These are phyloP conservation scores for Marisa cornuarietis DNA, from an alignment of 1,140 invertebrate genomes.

Conservation along the genomic window DNA sequence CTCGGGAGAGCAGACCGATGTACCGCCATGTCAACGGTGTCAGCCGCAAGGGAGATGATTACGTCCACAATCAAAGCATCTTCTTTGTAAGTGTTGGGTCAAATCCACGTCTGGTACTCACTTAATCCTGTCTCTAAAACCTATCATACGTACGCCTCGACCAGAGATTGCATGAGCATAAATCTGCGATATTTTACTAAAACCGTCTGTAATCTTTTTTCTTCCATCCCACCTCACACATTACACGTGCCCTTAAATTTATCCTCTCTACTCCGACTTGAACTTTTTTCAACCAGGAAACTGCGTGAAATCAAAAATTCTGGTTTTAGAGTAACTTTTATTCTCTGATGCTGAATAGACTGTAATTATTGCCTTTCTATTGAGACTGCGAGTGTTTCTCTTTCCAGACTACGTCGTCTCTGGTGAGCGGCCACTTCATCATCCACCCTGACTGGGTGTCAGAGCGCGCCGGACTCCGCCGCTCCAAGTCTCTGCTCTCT, in stretches of 20 bases:
- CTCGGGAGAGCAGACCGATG: conserved; percentile 23
- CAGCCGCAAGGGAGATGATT: conserved; percentile 26
- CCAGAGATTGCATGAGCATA: neutral
- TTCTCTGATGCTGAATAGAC: neutral
- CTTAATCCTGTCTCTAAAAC: neutral
- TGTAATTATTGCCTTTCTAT: neutral
- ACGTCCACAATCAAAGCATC: conserved; percentile 42
- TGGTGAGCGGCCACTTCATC: conserved; percentile 40
- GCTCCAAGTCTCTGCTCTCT: conserved; percentile 39
- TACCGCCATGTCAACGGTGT: conserved; percentile 5
- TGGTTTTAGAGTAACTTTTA: neutral
- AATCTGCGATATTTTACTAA: neutral
- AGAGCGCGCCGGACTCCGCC: conserved; percentile 24
- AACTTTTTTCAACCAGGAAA: no score
- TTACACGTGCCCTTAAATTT: no score
- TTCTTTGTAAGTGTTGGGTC: conserved; percentile 32
- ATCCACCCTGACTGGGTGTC: conserved; percentile 53
- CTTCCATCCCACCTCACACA: no score
- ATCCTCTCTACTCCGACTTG: neutral
- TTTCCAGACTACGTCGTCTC: conserved; percentile 42
- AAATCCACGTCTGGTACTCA: no score
- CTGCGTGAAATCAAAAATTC: neutral
- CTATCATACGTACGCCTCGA: neutral
- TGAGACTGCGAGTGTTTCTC: conserved; percentile 2
- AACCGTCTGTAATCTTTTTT: neutral